These are phyloP conservation scores for Dicentrarchus labrax DNA, from an alignment of 2,113 vertebrate species.

Conservation along the genomic window DNA sequence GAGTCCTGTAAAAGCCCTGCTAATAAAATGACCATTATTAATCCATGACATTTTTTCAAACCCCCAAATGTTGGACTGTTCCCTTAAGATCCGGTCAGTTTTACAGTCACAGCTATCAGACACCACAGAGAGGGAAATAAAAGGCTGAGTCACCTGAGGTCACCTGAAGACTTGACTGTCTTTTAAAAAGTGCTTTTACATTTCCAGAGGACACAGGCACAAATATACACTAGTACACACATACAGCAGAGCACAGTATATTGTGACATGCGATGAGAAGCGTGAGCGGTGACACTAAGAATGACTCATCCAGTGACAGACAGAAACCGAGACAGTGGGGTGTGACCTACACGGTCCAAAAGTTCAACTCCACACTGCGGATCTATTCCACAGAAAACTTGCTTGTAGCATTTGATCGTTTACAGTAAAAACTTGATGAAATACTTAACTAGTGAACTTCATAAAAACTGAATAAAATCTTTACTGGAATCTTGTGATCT, in stretches of 20 bases:
- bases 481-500: too few species aligned
- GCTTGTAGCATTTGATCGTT: background rate
- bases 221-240: background rate
- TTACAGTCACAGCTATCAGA: background rate
- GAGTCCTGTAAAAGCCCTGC: background rate
- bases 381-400: background rate
- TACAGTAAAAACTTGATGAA: background rate
- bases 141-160: background rate
- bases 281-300: background rate
- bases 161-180: background rate
- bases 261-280: background rate
- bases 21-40: background rate
- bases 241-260: background rate
- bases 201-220: background rate
- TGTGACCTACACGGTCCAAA: background rate
- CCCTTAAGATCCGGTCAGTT: background rate
- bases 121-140: background rate
- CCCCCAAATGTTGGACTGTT: background rate
- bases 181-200: background rate
- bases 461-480: background rate
- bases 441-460: background rate
- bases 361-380: background rate
- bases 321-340: background rate
- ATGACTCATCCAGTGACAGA: conserved; percentile 7
- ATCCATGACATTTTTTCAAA: background rate